A percentile compares a stretch with the other conserved stretches of the same genome.
Conservation (phyloP, 2,888 invertebrate species). For the Nipponacmea schrenckii region DNA sequence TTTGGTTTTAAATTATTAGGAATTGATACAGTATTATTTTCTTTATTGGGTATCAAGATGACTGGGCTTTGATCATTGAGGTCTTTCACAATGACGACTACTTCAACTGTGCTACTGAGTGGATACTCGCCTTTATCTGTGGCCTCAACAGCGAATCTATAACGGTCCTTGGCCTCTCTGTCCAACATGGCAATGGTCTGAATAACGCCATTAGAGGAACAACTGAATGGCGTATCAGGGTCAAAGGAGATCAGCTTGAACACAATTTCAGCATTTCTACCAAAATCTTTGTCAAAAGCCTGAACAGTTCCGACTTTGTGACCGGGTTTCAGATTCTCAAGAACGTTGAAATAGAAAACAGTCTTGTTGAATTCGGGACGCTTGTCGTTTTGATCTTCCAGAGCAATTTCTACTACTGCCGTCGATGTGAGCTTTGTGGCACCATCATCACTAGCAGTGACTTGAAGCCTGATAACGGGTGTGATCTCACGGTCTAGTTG, state of each 20-base stretch:
- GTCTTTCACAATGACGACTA: slow-evolving; percentile 46
- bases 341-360: slow-evolving; percentile 77
- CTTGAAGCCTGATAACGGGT: slow-evolving; percentile 81
- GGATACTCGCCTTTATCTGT: slow-evolving; percentile 43
- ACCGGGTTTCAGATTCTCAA: slow-evolving; percentile 56
- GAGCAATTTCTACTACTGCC: slow-evolving; percentile 55
- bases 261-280: slow-evolving; percentile 44
- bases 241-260: slow-evolving; percentile 29
- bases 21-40: slow-evolving; percentile 40
- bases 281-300: slow-evolving; percentile 55
- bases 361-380: slow-evolving; percentile 92
- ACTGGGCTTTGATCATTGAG: slow-evolving; percentile 45
- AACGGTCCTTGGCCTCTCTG: slow-evolving; percentile 44
- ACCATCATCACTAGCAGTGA: slow-evolving; percentile 73
- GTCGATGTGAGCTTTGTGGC: slow-evolving; percentile 32
- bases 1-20: slow-evolving; percentile 31
- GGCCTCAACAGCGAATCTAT: slow-evolving; percentile 44
- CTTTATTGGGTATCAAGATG: slow-evolving; percentile 38
- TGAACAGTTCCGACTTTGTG: slow-evolving; percentile 56
- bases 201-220: slow-evolving; percentile 43
- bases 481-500: slow-evolving; percentile 87
- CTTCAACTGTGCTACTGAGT: slow-evolving; percentile 40
- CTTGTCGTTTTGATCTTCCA: slow-evolving; percentile 75
- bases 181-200: slow-evolving; percentile 44
- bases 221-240: slow-evolving; percentile 39